These are phyloP conservation scores for Microchrysa polita DNA, from an alignment of 2,888 invertebrate species.

Conservation along the genomic window DNA sequence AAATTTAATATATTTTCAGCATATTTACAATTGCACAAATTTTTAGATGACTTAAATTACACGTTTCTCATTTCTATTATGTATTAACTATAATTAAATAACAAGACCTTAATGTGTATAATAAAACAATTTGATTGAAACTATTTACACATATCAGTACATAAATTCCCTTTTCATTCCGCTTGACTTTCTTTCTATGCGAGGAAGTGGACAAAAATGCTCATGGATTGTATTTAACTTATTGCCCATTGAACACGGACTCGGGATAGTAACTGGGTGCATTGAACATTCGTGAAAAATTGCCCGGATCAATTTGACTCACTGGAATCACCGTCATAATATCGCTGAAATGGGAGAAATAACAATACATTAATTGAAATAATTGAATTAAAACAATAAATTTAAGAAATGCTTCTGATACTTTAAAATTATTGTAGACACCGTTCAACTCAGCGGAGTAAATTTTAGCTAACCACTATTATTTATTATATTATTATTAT, in stretches of 20 bases:
- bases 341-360: constrained; percentile 56
- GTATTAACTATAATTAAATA: constrained; percentile 43
- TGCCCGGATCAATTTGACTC: constrained; percentile 61
- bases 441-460: too few relatives aligned
- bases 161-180: neutral
- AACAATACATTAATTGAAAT: too few relatives aligned
- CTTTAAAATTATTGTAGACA: too few relatives aligned
- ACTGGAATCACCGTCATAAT: constrained; percentile 63
- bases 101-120: constrained; percentile 34
- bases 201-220: constrained; percentile 2
- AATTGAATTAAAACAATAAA: too few relatives aligned
- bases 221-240: constrained; percentile 26
- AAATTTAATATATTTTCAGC: constrained; percentile 1
- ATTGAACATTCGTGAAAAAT: constrained; percentile 64
- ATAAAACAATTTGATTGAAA: constrained; percentile 31
- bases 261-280: constrained; percentile 64
- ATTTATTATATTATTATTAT: too few relatives aligned
- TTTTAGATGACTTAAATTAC: constrained; percentile 23
- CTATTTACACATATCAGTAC: constrained; percentile 1
- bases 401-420: too few relatives aligned
- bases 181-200: neutral
- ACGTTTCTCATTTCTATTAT: neutral
- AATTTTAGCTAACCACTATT: too few relatives aligned
- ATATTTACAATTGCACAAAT: constrained; percentile 47
- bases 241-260: constrained; percentile 63